Evolutionary conservation across 2,888 invertebrate species (phyloP).

Genomic region (Hermaeophaga mercurialis): DNA sequence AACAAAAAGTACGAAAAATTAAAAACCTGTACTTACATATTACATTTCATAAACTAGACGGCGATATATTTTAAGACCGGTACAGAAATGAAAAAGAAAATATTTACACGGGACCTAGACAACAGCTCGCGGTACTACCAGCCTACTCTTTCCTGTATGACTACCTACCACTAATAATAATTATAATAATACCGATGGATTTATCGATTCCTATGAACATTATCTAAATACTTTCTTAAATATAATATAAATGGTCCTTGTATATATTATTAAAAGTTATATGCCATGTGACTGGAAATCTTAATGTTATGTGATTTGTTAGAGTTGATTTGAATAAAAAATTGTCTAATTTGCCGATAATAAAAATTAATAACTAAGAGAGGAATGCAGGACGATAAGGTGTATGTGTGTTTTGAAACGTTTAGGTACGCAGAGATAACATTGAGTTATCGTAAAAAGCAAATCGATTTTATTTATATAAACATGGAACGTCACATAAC

Average conservation of each 20-base stretch:
- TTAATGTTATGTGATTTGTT: constrained; percentile 5
- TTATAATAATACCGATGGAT: constrained; percentile 14
- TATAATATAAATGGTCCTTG: not conserved
- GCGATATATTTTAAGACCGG: not conserved
- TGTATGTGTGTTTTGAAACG: constrained; percentile 3
- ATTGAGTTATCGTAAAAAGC: not conserved
- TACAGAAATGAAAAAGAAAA: constrained; percentile 3
- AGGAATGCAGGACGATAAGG: constrained; percentile 15
- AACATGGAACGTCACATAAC: too few species aligned
- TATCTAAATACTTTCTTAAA: constrained; percentile 3
- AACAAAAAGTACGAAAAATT: too few species aligned
- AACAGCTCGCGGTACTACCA: constrained; percentile 11
- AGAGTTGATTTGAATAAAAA: constrained; percentile 8
- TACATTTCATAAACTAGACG: not conserved
- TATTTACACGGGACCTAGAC: constrained; percentile 15
- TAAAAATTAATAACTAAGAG: constrained; percentile 8
- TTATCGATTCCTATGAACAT: constrained; percentile 1
- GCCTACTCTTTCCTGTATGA: constrained; percentile 20
- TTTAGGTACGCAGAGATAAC: constrained; percentile 8
- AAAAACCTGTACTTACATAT: not conserved
- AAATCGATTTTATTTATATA: constrained; percentile 1
- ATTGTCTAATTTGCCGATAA: constrained; percentile 13
- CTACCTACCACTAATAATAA: constrained; percentile 7
- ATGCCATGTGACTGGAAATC: not conserved
- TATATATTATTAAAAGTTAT: constrained; percentile 1